Conservation (phyloP, 2,888 invertebrate species). For the Alsophila aescularia region DNA sequence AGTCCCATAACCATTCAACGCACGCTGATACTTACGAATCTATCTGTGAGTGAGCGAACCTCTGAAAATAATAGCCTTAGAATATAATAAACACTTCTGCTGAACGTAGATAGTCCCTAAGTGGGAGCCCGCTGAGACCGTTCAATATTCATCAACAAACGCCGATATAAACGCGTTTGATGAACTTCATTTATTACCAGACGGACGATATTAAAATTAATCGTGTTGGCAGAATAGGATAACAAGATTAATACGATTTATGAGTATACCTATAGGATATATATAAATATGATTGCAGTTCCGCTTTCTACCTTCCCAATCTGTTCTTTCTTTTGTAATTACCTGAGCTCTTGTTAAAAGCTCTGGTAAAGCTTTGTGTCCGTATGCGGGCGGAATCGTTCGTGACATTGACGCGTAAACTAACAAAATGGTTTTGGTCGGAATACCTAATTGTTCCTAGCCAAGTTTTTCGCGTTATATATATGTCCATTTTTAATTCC, state of each 20-base stretch:
- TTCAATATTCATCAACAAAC: constrained; percentile 64
- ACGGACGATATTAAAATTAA: constrained; percentile 15
- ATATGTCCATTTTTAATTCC: background rate
- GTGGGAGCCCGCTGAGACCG: constrained; percentile 46
- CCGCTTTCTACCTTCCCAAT: constrained; percentile 8
- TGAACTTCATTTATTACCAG: constrained; percentile 38
- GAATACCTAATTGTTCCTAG: background rate
- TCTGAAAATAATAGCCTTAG: constrained; percentile 74
- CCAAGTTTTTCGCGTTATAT: background rate
- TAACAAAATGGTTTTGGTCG: constrained; percentile 14
- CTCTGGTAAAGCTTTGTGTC: constrained; percentile 30
- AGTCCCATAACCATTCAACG: constrained; percentile 58
- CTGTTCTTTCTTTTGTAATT: constrained; percentile 30
- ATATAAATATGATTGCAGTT: background rate
- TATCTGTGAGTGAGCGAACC: constrained; percentile 55
- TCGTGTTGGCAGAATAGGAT: background rate
- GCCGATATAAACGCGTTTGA: constrained; percentile 42
- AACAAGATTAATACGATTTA: background rate
- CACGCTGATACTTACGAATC: constrained; percentile 56
- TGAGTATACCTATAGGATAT: background rate
- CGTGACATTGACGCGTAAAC: constrained; percentile 25
- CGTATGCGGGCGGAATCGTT: constrained; percentile 32
- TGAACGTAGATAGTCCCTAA: constrained; percentile 47
- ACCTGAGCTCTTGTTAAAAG: constrained; percentile 26
- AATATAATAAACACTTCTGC: constrained; percentile 66